phyloP scores from a whole-genome alignment of 2,113 vertebrate species.

The Spilogale gracilis region DNA sequence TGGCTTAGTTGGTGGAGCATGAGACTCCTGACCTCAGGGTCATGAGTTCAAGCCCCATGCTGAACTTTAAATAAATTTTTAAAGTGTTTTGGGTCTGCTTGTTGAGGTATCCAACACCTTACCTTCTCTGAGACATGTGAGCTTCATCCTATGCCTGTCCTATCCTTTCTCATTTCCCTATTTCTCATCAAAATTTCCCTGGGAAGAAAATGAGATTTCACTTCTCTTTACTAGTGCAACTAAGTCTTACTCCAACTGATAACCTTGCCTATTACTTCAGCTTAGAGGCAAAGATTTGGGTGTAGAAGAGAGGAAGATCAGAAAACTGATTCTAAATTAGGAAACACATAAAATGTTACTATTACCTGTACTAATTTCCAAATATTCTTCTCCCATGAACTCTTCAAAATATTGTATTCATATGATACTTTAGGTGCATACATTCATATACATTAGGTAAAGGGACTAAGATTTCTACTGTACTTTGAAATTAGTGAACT shows the following conservation, averaged over 20 bases:
- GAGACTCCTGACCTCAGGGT: not conserved
- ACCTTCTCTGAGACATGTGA: not conserved
- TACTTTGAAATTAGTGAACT: not conserved
- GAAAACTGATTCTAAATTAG: not conserved
- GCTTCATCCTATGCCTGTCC: not conserved
- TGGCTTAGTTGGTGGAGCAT: not conserved
- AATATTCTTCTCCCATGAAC: not conserved
- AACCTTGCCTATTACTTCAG: not conserved
- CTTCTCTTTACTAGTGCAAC: not conserved
- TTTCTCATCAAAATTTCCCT: not conserved
- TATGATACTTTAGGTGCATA: not conserved
- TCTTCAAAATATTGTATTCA: not conserved
- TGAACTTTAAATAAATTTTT: not conserved
- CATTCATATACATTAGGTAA: not conserved
- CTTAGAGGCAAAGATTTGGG: not conserved
- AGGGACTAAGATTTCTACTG: not conserved
- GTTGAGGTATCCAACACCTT: not conserved
- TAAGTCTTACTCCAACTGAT: not conserved
- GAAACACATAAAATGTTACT: not conserved
- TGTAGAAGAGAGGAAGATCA: not conserved
- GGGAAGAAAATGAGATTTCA: not conserved
- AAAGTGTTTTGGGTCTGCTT: not conserved
- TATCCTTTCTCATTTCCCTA: not conserved
- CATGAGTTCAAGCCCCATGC: not conserved
- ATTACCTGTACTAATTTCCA: not conserved